Evolutionary conservation across 2,797 vertebrate species (phyloP), one percentile per base, ranked within the genome.

Genomic region (Anas acuta): DNA sequence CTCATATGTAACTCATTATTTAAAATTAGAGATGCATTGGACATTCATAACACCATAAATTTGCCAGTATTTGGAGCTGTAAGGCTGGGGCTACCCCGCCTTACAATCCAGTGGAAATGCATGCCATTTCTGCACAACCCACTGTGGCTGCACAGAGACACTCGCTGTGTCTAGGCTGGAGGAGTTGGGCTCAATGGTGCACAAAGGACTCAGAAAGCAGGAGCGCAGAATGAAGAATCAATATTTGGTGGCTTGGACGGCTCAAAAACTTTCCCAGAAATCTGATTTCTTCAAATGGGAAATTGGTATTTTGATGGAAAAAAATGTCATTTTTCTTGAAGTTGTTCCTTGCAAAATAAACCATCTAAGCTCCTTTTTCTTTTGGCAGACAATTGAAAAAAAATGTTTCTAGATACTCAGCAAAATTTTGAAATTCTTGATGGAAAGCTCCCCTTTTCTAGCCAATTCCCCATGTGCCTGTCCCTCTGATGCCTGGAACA

Each of bases 351-450:
- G 35, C 57, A 65, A 83, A 80, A 58, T 49, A 86, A 84, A 78
- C 81, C 4, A 19, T 62, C 13, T 62, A 39, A 87, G 47, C 23
- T 32, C 30, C 3, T 83, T 58, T 61, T 77, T 75, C 49, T 92
- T 70, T 65, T 41, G 47, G 22, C 32, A 91, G 54, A 41, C 19
- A 56, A 8, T 2, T 61, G 47, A 77, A 79, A 78, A 65, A 45
- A 64, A 3, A 37, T 1, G 2, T 69, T 94, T 85, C 45, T 62
- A 72, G 45, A 47, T 70, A 79, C 77, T 89, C 69, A 85, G 62
- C 51, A 82, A 88, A 95, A 91, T 81, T 90, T 93, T 45, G 73
- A 13, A 77, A 67, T 76, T 87, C 64, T 90, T 61, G 47, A 90
- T 57, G 53, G 76, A 88, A 89, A 80, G 9, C 49, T 84, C 33